Evolutionary conservation across 1,140 invertebrate species (phyloP).

Genomic region (Magallana ariakensis): DNA sequence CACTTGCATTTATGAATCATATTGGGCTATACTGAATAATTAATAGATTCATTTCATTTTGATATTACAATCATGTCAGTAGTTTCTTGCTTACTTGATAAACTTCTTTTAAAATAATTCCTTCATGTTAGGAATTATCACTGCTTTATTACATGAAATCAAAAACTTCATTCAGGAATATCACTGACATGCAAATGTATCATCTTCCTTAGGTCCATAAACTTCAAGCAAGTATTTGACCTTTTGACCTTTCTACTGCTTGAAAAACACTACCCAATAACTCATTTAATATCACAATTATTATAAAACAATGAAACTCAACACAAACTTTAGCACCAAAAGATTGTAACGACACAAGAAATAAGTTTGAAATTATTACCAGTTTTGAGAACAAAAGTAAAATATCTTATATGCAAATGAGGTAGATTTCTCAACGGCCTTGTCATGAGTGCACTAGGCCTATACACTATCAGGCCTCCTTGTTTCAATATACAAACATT

Average conservation of each 20-base stretch:
- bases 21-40: no score
- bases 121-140: no score
- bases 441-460: slow-evolving; percentile 10
- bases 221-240: slow-evolving; percentile 41
- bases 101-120: no score
- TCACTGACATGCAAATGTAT: no score
- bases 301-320: background rate
- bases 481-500: slow-evolving; percentile 34
- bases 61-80: no score
- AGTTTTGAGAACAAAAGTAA: slow-evolving; percentile 43
- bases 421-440: slow-evolving; percentile 45
- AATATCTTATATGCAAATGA: slow-evolving; percentile 69
- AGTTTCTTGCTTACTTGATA: no score
- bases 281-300: slow-evolving; percentile 7
- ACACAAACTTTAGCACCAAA: background rate
- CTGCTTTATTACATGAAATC: no score
- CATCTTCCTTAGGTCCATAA: no score
- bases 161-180: no score
- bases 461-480: background rate
- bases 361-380: background rate
- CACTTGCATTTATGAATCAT: no score
- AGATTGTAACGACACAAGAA: slow-evolving; percentile 19
- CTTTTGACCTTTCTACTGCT: slow-evolving; percentile 39
- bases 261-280: slow-evolving; percentile 39
- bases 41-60: no score